Conservation (phyloP, 2,113 vertebrate genomes). For the Balaenoptera acutorostrata region DNA sequence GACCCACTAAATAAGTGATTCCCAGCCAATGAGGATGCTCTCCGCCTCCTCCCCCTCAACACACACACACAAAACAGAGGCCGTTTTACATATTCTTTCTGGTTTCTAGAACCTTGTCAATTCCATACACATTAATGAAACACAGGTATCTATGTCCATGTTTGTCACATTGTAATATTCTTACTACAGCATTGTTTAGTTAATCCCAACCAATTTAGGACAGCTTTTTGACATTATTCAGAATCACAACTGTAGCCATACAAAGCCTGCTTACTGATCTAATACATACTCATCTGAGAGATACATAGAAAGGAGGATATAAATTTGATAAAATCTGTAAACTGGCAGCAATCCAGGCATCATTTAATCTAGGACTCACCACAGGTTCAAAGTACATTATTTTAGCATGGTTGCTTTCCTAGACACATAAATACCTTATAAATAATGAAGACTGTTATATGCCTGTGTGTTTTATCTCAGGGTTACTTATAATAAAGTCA, state of each 20-base stretch:
- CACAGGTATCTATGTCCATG: background rate
- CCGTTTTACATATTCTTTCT: background rate
- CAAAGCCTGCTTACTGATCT: slow-evolving; percentile 4
- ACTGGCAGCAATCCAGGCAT: background rate
- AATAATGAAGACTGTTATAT: background rate
- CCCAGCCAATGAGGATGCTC: background rate
- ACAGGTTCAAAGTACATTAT: background rate
- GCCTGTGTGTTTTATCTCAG: background rate
- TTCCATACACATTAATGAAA: background rate
- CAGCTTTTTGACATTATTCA: slow-evolving; percentile 2
- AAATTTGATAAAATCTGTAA: slow-evolving; percentile 31
- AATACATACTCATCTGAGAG: background rate
- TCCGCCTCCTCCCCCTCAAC: no score
- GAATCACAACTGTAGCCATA: background rate
- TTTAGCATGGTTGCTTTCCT: slow-evolving; percentile 7
- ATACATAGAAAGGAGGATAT: slow-evolving; percentile 23
- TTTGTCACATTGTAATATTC: background rate
- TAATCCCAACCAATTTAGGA: background rate
- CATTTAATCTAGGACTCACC: slow-evolving; percentile 15
- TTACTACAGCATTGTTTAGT: background rate
- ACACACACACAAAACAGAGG: background rate
- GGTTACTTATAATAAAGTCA: background rate
- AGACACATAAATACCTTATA: slow-evolving; percentile 28
- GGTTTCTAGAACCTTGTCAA: background rate
- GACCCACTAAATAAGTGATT: background rate